Evolutionary conservation across 2,797 vertebrate genomes (phyloP).

Genomic region (Manis javanica): DNA sequence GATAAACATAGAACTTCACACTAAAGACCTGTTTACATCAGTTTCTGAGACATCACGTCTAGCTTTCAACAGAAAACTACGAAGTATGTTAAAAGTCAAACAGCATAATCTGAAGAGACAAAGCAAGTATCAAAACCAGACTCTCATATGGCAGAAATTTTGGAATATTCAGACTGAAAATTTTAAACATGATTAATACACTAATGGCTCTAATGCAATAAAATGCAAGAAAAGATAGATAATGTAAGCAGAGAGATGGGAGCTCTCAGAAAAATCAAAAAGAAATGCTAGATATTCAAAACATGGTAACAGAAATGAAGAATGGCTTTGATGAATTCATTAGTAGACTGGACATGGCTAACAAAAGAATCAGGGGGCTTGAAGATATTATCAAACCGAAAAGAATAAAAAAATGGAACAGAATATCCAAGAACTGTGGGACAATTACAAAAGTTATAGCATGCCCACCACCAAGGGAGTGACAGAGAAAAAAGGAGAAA

Average conservation of each 20-base stretch:
- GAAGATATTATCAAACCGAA: background rate
- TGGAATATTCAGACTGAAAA: background rate
- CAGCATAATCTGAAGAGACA: background rate
- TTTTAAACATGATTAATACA: background rate
- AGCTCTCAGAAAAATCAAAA: background rate
- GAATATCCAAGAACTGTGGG: background rate
- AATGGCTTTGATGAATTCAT: background rate
- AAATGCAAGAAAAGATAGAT: background rate
- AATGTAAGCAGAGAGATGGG: background rate
- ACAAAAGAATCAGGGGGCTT: background rate
- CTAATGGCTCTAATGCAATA: background rate
- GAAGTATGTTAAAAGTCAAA: background rate
- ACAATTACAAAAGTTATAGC: background rate
- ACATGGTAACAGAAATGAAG: background rate
- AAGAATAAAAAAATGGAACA: background rate
- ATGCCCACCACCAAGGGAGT: background rate
- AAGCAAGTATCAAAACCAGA: background rate
- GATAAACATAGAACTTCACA: background rate
- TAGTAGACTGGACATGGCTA: background rate
- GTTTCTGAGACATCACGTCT: background rate
- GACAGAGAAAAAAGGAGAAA: background rate
- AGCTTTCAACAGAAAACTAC: background rate
- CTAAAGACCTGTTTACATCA: background rate
- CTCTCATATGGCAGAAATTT: conserved; percentile 14
- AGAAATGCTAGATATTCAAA: background rate